Evolutionary conservation across 2,888 invertebrate genomes (phyloP).

Genomic region (Ormyrus thymus): DNA sequence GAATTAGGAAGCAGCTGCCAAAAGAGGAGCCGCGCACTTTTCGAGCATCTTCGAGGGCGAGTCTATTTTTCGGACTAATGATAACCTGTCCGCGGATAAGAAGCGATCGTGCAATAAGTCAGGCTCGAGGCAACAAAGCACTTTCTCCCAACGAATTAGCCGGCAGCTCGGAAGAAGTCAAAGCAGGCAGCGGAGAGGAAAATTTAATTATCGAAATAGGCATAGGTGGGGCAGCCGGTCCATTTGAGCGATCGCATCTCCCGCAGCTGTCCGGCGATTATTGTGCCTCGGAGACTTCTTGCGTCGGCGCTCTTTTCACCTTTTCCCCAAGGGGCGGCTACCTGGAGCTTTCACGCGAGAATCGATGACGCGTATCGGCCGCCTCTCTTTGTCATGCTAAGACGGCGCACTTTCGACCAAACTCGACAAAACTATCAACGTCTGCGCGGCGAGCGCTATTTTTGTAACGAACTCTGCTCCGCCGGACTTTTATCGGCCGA

Average conservation of each 20-base stretch:
- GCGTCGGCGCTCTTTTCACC: slow-evolving; percentile 6
- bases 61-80: slow-evolving; percentile 19
- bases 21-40: slow-evolving; percentile 31
- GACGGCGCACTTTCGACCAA: not conserved
- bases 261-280: slow-evolving; percentile 69
- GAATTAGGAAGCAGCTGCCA: slow-evolving; percentile 56
- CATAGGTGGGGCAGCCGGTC: slow-evolving; percentile 55
- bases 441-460: not conserved
- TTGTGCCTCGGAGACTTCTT: slow-evolving; percentile 61
- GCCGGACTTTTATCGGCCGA: slow-evolving; percentile 34
- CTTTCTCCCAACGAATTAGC: not conserved
- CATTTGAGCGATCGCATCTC: slow-evolving; percentile 47
- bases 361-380: slow-evolving; percentile 71
- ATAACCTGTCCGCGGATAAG: slow-evolving; percentile 52
- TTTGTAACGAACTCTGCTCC: not conserved
- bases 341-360: slow-evolving; percentile 56
- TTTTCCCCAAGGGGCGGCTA: slow-evolving; percentile 42
- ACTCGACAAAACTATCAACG: not conserved
- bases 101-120: not conserved
- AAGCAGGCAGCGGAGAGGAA: slow-evolving; percentile 51
- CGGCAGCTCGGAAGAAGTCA: not conserved
- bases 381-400: slow-evolving; percentile 69
- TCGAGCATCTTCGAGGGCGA: too few relatives aligned
- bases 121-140: too few relatives aligned
- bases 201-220: slow-evolving; percentile 63